Percentiles rank a stretch among this genome's conserved stretches.
Conservation (phyloP, 2,797 vertebrate species). For the Sebastolobus altivelis region DNA sequence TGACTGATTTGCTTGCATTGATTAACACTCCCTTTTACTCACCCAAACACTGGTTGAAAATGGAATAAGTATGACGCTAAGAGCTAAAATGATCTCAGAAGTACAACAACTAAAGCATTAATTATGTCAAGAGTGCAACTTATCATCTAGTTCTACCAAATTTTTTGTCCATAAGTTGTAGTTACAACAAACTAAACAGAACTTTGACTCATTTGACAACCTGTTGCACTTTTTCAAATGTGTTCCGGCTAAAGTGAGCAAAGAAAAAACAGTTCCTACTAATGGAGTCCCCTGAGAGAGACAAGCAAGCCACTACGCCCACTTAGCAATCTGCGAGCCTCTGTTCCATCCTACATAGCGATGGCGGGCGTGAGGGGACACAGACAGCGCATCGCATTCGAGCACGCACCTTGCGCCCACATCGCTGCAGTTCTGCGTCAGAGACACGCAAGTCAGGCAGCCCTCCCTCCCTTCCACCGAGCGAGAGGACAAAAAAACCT, state of each 20-base stretch:
- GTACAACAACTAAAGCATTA: neutral
- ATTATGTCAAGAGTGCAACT: neutral
- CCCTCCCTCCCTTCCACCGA: slow-evolving; percentile 74
- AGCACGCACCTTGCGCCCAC: slow-evolving; percentile 82
- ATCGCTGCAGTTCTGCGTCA: slow-evolving; percentile 83
- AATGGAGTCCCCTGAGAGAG: slow-evolving; percentile 5
- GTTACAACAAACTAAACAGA: neutral
- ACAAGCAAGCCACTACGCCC: slow-evolving; percentile 65
- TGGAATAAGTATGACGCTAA: neutral
- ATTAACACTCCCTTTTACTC: slow-evolving; percentile 34
- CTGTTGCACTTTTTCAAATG: slow-evolving; percentile 24
- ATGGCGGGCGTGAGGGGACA: slow-evolving; percentile 67
- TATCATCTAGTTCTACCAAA: neutral
- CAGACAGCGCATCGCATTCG: slow-evolving; percentile 66
- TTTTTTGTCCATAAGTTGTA: neutral
- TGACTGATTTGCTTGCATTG: neutral
- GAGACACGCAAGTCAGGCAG: slow-evolving; percentile 77
- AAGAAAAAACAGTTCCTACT: slow-evolving; percentile 4
- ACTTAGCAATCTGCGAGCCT: slow-evolving; percentile 81
- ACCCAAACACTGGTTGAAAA: neutral
- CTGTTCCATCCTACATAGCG: slow-evolving; percentile 68
- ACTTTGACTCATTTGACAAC: slow-evolving; percentile 19
- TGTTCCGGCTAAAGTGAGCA: slow-evolving; percentile 16
- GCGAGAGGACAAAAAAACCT: slow-evolving; percentile 46
- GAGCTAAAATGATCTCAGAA: neutral